phyloP scores from a whole-genome alignment of 2,113 vertebrate genomes.

The Eulacestoma nigropectus region DNA sequence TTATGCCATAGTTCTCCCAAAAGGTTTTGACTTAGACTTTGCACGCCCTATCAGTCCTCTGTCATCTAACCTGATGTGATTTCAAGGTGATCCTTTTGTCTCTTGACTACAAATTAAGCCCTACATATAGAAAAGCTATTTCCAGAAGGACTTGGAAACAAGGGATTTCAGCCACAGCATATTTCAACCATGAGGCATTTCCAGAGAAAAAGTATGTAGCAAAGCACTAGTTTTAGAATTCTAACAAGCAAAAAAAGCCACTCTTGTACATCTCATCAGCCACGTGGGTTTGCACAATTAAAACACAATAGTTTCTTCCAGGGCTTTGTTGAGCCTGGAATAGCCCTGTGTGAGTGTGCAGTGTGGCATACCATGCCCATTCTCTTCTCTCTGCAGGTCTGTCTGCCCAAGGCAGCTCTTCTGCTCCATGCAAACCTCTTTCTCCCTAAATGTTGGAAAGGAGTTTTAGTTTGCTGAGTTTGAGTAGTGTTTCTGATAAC shows the following conservation, averaged over 20 bases:
- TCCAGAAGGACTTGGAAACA: background rate
- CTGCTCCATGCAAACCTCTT: background rate
- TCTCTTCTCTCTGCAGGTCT: conserved; percentile 14
- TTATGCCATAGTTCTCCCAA: background rate
- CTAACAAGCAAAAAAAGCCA: background rate
- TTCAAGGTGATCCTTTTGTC: background rate
- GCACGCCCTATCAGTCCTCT: background rate
- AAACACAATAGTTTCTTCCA: conserved; percentile 61
- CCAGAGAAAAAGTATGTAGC: background rate
- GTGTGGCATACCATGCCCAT: background rate
- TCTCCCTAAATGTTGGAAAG: background rate
- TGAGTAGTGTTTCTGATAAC: background rate
- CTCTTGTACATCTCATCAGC: conserved; percentile 38
- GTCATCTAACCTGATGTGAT: background rate
- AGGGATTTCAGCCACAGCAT: background rate
- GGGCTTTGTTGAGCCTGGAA: conserved; percentile 39
- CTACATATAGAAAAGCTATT: background rate
- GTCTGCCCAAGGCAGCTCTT: background rate
- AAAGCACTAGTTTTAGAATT: background rate
- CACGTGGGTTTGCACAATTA: conserved; percentile 70
- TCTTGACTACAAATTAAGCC: background rate
- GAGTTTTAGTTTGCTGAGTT: background rate
- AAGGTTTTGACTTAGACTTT: background rate
- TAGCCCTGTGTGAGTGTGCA: background rate
- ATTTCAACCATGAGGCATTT: background rate